These are phyloP conservation scores for Drosophila prolongata DNA, from an alignment of 2,888 invertebrate genomes.

Conservation along the genomic window DNA sequence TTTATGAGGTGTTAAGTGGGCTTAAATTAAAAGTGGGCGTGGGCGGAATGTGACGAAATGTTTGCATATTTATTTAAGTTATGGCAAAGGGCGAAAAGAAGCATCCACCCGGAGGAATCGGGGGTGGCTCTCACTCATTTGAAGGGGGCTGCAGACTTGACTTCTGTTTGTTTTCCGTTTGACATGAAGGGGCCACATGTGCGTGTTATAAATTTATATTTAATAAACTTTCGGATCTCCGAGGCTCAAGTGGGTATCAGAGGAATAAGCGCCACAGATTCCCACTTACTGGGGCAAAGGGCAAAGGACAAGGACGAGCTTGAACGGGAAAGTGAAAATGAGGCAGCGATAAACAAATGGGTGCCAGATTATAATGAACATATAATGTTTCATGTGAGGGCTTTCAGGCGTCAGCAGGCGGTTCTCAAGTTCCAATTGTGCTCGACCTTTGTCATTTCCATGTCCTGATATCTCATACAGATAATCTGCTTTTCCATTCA, in stretches of 20 bases:
- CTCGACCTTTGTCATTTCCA: conserved; percentile 10
- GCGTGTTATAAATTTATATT: conserved; percentile 71
- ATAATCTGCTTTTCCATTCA: conserved; percentile 16
- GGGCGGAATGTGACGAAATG: conserved; percentile 72
- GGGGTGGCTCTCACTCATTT: conserved; percentile 30
- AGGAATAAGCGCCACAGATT: conserved; percentile 16
- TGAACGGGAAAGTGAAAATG: conserved; percentile 19
- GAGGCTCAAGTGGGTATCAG: conserved; percentile 42
- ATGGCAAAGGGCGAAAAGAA: conserved; percentile 60
- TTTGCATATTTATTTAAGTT: conserved; percentile 77
- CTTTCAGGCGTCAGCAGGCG: conserved; percentile 10
- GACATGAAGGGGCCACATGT: conserved; percentile 57
- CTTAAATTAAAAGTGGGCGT: conserved; percentile 75
- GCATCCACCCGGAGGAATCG: conserved; percentile 17
- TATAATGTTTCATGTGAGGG: conserved; percentile 5
- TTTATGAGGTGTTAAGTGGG: conserved; percentile 82
- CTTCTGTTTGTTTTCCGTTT: conserved; percentile 64
- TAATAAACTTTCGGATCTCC: conserved; percentile 64
- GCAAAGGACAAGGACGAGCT: conserved; percentile 13
- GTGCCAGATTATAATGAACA: conserved; percentile 20
- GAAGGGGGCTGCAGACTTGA: conserved; percentile 59
- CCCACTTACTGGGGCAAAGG: conserved; percentile 7
- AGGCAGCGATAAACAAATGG: conserved; percentile 24
- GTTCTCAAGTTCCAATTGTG: conserved; percentile 11
- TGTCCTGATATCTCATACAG: conserved; percentile 9